These are phyloP conservation scores for Resseliella maxima DNA, from an alignment of 2,888 invertebrate genomes.

Conservation along the genomic window DNA sequence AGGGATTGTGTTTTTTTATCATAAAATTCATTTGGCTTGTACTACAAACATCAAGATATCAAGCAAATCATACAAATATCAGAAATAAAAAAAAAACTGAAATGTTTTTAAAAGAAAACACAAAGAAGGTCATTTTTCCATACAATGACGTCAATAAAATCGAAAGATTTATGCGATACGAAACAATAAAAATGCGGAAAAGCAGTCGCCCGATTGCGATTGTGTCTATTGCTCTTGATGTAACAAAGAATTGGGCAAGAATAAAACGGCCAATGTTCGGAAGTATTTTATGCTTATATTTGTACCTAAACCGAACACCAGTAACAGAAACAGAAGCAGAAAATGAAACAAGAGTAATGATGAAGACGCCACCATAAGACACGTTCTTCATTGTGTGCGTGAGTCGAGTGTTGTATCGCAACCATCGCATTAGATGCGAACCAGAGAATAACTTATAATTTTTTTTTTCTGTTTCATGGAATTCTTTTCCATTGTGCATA, in stretches of 20 bases:
- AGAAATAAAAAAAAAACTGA: background rate
- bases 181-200: constrained; percentile 54
- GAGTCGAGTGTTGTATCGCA: background rate
- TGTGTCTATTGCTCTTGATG: too few relatives aligned
- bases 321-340: background rate
- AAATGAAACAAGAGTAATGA: background rate
- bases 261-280: background rate
- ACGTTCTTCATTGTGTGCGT: constrained; percentile 31
- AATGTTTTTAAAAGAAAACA: background rate
- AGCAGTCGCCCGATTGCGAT: background rate
- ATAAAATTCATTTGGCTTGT: constrained; percentile 30
- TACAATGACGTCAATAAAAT: constrained; percentile 51
- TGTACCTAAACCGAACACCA: background rate
- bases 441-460: constrained; percentile 39
- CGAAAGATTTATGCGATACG: constrained; percentile 49
- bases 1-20: background rate
- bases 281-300: constrained; percentile 19
- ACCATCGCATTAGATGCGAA: background rate
- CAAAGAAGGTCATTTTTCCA: constrained; percentile 30
- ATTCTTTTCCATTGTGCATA: constrained; percentile 35
- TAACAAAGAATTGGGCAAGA: background rate
- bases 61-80: constrained; percentile 45
- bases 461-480: constrained; percentile 12
- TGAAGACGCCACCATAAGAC: background rate
- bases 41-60: background rate